A percentile compares a stretch with the other conserved stretches of the same genome.
Conservation (phyloP, 1,140 invertebrate species). For the Caenorhabditis inopinata region DNA sequence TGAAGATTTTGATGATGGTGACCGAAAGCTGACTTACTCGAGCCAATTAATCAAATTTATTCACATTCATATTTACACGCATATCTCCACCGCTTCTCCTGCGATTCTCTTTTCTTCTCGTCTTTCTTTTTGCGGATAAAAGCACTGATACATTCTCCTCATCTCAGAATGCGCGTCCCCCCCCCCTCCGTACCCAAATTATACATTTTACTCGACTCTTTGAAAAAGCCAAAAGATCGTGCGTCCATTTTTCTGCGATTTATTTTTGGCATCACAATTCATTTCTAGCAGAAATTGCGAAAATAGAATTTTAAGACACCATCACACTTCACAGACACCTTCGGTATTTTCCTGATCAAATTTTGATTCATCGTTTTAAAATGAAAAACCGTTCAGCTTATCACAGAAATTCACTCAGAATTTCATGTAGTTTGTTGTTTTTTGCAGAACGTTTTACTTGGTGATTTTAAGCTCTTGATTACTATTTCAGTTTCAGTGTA, state of each 20-base stretch:
- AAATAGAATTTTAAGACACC: too few relatives aligned
- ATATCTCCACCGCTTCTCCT: conserved; percentile 24
- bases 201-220: conserved; percentile 11
- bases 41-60: conserved; percentile 33
- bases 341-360: too few relatives aligned
- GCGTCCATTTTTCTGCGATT: not conserved
- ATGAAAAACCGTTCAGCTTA: too few relatives aligned
- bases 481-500: too few relatives aligned
- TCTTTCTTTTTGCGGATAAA: not conserved
- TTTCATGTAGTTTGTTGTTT: too few relatives aligned
- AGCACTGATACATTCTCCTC: conserved; percentile 1
- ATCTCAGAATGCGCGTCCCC: not conserved
- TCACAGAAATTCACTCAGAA: too few relatives aligned
- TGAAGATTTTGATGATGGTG: not conserved
- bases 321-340: too few relatives aligned
- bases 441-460: too few relatives aligned
- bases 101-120: not conserved
- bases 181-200: not conserved
- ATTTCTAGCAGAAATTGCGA: too few relatives aligned
- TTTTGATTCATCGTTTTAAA: too few relatives aligned
- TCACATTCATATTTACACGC: conserved; percentile 25
- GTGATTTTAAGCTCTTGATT: too few relatives aligned
- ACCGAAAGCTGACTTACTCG: conserved; percentile 22
- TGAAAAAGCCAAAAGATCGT: not conserved
- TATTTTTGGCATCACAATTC: not conserved